Evolutionary conservation across 2,797 vertebrate genomes (phyloP).

Genomic region (Chelidonichthys spinosus): DNA sequence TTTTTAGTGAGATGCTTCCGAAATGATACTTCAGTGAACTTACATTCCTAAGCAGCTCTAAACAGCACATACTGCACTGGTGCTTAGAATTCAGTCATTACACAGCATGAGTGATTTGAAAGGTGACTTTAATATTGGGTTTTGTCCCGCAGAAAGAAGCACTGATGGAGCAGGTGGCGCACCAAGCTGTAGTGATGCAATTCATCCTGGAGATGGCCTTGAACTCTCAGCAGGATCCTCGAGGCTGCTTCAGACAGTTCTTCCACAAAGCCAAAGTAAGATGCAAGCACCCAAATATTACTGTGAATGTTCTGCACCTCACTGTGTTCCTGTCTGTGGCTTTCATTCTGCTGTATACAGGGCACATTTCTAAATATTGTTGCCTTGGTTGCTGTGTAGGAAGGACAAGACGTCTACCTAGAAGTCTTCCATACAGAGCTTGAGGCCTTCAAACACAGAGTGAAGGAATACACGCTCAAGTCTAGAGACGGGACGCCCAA

Average conservation of each 20-base stretch:
- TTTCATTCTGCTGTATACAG: not conserved
- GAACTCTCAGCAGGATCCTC: conserved; percentile 92
- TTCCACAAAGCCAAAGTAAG: conserved; percentile 99
- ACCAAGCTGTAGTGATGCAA: conserved; percentile 97
- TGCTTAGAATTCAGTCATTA: not conserved
- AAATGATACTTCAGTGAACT: not conserved
- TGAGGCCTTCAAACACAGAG: conserved; percentile 92
- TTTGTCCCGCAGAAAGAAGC: conserved; percentile 89
- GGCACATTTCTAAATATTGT: not conserved
- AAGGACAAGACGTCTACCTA: conserved; percentile 92
- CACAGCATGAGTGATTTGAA: not conserved
- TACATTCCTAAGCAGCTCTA: not conserved
- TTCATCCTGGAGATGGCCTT: conserved; percentile 98
- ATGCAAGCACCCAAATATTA: not conserved
- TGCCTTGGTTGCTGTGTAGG: conserved; percentile 73
- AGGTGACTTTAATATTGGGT: not conserved
- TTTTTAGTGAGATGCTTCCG: not conserved
- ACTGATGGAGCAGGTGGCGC: conserved; percentile 97
- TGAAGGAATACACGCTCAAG: conserved; percentile 80
- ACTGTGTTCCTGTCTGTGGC: not conserved
- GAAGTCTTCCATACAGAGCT: conserved; percentile 96
- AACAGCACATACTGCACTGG: not conserved
- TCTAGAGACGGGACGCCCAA: conserved; percentile 73
- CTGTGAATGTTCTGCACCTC: not conserved
- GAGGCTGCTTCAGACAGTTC: conserved; percentile 96